These are phyloP conservation scores for Blastobasis adustella DNA, from an alignment of 2,888 invertebrate species.

Conservation along the genomic window DNA sequence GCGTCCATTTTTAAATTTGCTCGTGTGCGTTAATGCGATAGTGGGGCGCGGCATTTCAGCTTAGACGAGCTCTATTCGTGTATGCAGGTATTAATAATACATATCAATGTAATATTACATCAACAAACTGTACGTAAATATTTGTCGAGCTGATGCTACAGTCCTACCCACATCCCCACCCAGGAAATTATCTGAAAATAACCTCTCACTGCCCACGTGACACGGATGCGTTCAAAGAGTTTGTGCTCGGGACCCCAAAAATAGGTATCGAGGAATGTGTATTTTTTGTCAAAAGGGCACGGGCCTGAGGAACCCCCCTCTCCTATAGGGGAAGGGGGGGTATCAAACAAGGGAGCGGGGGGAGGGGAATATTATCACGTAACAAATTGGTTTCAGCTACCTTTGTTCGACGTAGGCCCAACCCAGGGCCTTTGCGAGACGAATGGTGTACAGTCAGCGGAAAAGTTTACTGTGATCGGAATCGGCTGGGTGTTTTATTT, in stretches of 20 bases:
- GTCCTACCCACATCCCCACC: too few species aligned
- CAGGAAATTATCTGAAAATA: too few species aligned
- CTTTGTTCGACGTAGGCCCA: constrained; percentile 55
- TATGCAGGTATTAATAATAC: too few species aligned
- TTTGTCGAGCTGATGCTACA: too few species aligned
- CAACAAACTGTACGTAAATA: too few species aligned
- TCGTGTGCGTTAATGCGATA: too few species aligned
- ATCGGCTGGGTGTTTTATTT: background rate
- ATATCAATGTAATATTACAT: too few species aligned
- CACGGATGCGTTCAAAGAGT: too few species aligned
- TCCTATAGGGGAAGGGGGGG: constrained; percentile 24
- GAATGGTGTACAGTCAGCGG: constrained; percentile 47
- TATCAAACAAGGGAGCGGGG: constrained; percentile 12
- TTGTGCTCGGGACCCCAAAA: constrained; percentile 8
- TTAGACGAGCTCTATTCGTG: too few species aligned
- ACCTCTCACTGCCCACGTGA: too few species aligned
- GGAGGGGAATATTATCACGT: constrained; percentile 69
- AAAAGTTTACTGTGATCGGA: constrained; percentile 7
- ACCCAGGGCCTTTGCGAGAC: constrained; percentile 46
- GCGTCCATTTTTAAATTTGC: too few species aligned
- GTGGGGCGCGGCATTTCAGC: too few species aligned
- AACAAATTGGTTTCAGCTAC: constrained; percentile 73
- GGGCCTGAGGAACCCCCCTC: constrained; percentile 49
- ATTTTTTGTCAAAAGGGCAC: constrained; percentile 33
- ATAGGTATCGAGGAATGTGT: constrained; percentile 8